phyloP scores from a whole-genome alignment of 64 coral and sea anemone species.

The Cladopsammia gracilis region DNA sequence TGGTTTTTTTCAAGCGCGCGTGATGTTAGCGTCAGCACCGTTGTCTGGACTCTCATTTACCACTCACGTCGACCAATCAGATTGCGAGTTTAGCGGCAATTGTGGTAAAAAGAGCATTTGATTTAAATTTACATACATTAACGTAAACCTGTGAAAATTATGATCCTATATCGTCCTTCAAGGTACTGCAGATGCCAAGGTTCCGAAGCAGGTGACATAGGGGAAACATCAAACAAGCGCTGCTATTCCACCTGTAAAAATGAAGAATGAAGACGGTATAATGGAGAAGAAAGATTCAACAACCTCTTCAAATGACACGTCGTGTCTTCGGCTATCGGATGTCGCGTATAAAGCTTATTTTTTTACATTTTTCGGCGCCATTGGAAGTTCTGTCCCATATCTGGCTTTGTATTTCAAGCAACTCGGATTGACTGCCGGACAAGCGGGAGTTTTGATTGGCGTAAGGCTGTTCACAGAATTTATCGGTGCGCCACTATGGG shows the following conservation, averaged over 20 bases:
- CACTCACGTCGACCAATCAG: too few species aligned
- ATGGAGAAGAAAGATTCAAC: not conserved
- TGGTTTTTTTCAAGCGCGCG: too few species aligned
- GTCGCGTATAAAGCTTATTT: constrained; percentile 74
- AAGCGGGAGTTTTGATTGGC: constrained; percentile 67
- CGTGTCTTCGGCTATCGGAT: not conserved
- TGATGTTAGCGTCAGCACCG: too few species aligned
- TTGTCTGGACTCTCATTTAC: too few species aligned
- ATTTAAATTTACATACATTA: too few species aligned
- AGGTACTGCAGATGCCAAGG: too few species aligned
- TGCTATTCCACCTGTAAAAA: too few species aligned
- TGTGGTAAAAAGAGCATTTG: too few species aligned
- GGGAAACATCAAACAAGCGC: not conserved
- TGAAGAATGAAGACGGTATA: not conserved
- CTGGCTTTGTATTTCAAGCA: constrained; percentile 83
- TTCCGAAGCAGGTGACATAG: too few species aligned
- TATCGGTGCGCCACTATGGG: constrained; percentile 76
- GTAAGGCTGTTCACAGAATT: constrained; percentile 57
- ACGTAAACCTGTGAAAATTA: too few species aligned
- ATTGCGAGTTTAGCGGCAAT: too few species aligned
- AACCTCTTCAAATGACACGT: not conserved
- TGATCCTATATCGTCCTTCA: too few species aligned
- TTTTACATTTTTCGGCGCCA: constrained; percentile 70
- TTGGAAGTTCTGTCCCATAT: constrained; percentile 78
- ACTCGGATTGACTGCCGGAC: constrained; percentile 56